Conservation (phyloP, 2,113 vertebrate genomes). For the Euleptes europaea region DNA sequence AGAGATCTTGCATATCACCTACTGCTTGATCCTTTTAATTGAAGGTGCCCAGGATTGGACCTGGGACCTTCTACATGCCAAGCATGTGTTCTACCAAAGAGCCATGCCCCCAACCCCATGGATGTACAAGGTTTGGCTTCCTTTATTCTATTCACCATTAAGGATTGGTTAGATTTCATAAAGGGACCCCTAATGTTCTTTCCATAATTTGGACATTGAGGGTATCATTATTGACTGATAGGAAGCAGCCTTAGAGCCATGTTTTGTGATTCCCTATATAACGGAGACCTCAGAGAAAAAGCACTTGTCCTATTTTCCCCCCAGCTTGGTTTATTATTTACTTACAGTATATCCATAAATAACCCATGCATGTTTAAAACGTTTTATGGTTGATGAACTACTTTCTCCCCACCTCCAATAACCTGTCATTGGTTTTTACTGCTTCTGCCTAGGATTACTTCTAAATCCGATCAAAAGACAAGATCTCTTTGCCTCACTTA, state of each 20-base stretch:
- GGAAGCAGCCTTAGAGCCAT: not conserved
- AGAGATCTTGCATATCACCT: too few relatives aligned
- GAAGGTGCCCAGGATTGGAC: too few relatives aligned
- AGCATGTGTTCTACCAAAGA: too few relatives aligned
- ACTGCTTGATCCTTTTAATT: too few relatives aligned
- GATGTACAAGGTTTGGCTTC: too few relatives aligned
- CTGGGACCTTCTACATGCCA: too few relatives aligned
- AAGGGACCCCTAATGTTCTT: too few relatives aligned
- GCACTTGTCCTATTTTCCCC: not conserved
- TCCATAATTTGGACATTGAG: not conserved
- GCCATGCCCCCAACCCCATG: too few relatives aligned
- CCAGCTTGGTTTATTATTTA: too few relatives aligned
- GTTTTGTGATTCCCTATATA: not conserved
- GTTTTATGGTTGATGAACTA: not conserved
- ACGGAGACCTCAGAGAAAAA: not conserved
- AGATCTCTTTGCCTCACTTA: constrained; percentile 46
- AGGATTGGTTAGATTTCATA: too few relatives aligned
- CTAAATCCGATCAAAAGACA: constrained; percentile 61
- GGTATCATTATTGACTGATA: not conserved
- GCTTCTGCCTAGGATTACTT: constrained; percentile 53
- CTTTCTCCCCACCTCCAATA: not conserved
- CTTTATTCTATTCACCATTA: too few relatives aligned
- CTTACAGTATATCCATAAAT: too few relatives aligned
- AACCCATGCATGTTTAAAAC: not conserved
- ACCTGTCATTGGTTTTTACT: constrained; percentile 46